Percentiles rank a stretch among this genome's conserved stretches.
phyloP scores from a whole-genome alignment of 2,888 invertebrate genomes.

The Acleris laterana region DNA sequence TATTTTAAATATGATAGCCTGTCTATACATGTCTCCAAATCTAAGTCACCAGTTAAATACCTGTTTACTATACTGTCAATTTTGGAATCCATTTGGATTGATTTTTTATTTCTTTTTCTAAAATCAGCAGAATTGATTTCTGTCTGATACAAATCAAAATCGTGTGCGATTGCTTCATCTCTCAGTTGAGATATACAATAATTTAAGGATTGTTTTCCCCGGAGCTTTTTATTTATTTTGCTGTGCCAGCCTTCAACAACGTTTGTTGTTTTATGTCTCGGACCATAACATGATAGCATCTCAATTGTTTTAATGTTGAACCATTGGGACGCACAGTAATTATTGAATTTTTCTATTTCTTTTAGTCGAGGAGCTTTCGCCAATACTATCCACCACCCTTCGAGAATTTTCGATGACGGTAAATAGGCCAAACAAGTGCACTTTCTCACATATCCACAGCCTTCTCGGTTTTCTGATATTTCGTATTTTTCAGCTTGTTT shows the following conservation, averaged over 20 bases:
- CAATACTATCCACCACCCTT: too few species aligned
- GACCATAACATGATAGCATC: too few species aligned
- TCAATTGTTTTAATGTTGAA: too few species aligned
- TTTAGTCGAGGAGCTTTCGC: too few species aligned
- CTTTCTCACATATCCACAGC: neutral
- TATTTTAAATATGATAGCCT: neutral
- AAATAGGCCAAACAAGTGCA: too few species aligned
- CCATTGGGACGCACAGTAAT: too few species aligned
- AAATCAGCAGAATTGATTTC: neutral
- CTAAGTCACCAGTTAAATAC: neutral
- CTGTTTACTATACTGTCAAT: neutral
- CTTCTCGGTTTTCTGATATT: neutral
- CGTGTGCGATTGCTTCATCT: neutral
- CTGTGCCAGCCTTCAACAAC: too few species aligned
- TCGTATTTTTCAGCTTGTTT: neutral
- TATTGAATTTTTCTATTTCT: too few species aligned
- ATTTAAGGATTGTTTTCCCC: too few species aligned
- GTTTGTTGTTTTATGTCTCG: too few species aligned
- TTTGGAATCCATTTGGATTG: neutral
- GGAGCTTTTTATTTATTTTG: neutral
- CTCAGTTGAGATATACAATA: neutral
- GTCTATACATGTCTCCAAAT: neutral
- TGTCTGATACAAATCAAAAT: neutral
- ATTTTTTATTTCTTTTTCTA: neutral
- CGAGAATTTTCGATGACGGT: too few species aligned